Conservation (phyloP, 2,113 vertebrate species). For the Mobula birostris region DNA sequence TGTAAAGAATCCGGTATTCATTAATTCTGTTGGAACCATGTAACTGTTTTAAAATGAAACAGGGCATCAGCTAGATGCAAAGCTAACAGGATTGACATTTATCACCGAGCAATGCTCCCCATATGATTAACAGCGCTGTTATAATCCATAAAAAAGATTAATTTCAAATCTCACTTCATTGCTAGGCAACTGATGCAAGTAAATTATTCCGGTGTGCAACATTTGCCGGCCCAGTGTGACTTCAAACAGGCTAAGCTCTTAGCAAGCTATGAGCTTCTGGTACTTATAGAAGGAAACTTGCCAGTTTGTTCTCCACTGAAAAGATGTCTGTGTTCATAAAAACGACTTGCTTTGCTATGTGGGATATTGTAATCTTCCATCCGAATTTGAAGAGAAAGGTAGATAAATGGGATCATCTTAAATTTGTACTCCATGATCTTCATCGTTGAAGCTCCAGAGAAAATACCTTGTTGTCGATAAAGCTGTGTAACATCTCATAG, state of each 20-base stretch:
- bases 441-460: not conserved
- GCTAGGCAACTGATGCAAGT: not conserved
- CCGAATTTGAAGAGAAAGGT: not conserved
- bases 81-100: conserved; percentile 2
- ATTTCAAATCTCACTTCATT: conserved; percentile 13
- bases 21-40: not conserved
- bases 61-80: not conserved
- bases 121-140: not conserved
- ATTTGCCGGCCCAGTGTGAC: not conserved
- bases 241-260: not conserved
- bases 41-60: conserved; percentile 22
- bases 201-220: not conserved
- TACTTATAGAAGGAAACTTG: not conserved
- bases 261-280: not conserved
- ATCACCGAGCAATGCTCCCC: not conserved
- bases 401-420: not conserved
- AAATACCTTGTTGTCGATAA: not conserved
- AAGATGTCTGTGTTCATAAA: not conserved
- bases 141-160: not conserved
- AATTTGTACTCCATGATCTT: not conserved
- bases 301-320: not conserved
- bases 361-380: not conserved
- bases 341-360: not conserved
- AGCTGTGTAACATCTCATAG: not conserved
- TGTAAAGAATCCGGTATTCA: not conserved